These are phyloP conservation scores for Ametastegia equiseti DNA, from an alignment of 2,888 invertebrate genomes.

Conservation along the genomic window DNA sequence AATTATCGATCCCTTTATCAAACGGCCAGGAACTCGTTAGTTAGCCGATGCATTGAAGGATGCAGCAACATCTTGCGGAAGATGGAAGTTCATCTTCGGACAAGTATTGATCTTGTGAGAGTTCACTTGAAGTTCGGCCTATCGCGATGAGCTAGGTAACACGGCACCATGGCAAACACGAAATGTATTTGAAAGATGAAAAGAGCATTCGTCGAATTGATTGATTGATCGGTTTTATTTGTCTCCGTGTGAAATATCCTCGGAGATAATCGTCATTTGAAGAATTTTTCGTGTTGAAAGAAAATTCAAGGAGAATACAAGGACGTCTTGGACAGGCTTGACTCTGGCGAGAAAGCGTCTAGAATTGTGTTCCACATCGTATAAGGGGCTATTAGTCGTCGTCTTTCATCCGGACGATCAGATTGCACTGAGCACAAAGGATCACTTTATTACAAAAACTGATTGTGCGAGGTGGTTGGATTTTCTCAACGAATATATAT, in stretches of 20 bases:
- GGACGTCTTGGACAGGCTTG: neutral
- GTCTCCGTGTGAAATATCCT: neutral
- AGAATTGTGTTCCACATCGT: slow-evolving; percentile 35
- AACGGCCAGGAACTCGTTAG: slow-evolving; percentile 2
- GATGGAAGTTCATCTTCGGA: slow-evolving; percentile 38
- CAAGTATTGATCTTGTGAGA: slow-evolving; percentile 33
- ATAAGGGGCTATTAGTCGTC: slow-evolving; percentile 40
- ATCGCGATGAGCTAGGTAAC: neutral
- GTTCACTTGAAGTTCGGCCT: neutral
- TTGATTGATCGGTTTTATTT: neutral
- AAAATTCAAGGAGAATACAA: neutral
- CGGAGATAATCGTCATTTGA: slow-evolving; percentile 2
- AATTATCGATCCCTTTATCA: slow-evolving; percentile 26
- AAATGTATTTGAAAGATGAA: neutral
- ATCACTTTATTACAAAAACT: slow-evolving; percentile 25
- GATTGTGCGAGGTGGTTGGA: neutral
- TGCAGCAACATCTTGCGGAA: neutral
- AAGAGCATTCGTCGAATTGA: neutral
- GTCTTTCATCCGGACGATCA: slow-evolving; percentile 33
- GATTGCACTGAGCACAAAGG: slow-evolving; percentile 40
- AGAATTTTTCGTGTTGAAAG: neutral
- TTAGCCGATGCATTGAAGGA: neutral
- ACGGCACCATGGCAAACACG: neutral
- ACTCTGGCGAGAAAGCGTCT: neutral
- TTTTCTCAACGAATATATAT: neutral